A percentile compares a stretch with the other conserved stretches of the same genome.
phyloP scores from a whole-genome alignment of 2,888 invertebrate genomes.

The Temnothorax ravouxi region DNA sequence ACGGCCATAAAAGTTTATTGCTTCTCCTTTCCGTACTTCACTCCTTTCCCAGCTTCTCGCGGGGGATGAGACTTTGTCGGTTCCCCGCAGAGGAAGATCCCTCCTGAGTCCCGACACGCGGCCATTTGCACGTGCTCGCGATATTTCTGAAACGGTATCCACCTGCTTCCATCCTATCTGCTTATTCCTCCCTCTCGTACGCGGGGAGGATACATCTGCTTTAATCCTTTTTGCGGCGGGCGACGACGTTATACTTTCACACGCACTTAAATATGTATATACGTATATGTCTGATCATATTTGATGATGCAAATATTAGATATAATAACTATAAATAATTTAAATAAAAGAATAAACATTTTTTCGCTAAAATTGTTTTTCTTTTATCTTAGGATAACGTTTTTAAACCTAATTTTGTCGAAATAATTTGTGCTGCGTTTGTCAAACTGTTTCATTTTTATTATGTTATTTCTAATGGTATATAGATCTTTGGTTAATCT shows the following conservation, averaged over 20 bases:
- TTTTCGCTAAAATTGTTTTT: background rate
- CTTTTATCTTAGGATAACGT: too few species aligned
- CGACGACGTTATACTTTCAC: conserved; percentile 27
- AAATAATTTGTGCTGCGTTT: background rate
- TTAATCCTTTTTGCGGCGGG: conserved; percentile 47
- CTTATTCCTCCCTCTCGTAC: conserved; percentile 39
- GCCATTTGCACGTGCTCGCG: conserved; percentile 73
- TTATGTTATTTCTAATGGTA: background rate
- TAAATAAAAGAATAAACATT: background rate
- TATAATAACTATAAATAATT: conserved; percentile 3
- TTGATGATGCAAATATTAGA: background rate
- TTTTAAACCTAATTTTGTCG: too few species aligned
- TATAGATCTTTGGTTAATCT: background rate
- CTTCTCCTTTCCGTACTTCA: conserved; percentile 60
- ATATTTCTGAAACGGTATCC: conserved; percentile 64
- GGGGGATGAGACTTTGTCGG: conserved; percentile 46
- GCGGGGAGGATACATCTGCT: conserved; percentile 42
- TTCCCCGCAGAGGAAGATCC: conserved; percentile 58
- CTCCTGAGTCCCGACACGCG: conserved; percentile 62
- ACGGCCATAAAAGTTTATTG: conserved; percentile 79
- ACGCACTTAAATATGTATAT: conserved; percentile 12
- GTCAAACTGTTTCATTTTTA: background rate
- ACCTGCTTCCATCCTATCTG: conserved; percentile 64
- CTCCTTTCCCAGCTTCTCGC: conserved; percentile 45
- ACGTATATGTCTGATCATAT: background rate